These are phyloP conservation scores for Burhinus bistriatus DNA, from an alignment of 2,113 vertebrate genomes.

Conservation along the genomic window DNA sequence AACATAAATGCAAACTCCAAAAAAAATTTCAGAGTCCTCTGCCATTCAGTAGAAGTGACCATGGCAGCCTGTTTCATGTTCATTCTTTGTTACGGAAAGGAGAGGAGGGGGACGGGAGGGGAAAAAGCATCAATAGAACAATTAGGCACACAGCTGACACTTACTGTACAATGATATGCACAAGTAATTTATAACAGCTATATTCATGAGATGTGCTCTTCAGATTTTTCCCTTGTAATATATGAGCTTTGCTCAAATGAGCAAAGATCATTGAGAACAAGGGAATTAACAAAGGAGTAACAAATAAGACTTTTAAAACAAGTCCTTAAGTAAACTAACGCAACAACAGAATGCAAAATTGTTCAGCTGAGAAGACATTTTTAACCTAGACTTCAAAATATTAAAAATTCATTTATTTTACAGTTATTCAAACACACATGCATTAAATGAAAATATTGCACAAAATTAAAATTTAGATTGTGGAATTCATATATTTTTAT, in stretches of 20 bases:
- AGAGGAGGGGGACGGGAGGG: constrained; percentile 61
- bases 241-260: constrained; percentile 70
- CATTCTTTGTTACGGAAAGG: constrained; percentile 68
- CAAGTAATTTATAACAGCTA: constrained; percentile 84
- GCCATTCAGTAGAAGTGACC: constrained; percentile 83
- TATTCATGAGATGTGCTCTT: constrained; percentile 83
- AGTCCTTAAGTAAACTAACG: constrained; percentile 89
- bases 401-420: constrained; percentile 83
- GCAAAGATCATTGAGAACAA: constrained; percentile 70
- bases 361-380: constrained; percentile 75
- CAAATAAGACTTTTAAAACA: constrained; percentile 96
- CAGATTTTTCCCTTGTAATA: constrained; percentile 72
- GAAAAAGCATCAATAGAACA: constrained; percentile 88
- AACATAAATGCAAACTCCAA: constrained; percentile 89
- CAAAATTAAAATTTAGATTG: constrained; percentile 84
- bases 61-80: constrained; percentile 81
- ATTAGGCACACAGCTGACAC: constrained; percentile 96
- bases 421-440: constrained; percentile 90
- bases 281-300: constrained; percentile 75
- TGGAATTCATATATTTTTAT: constrained; percentile 70
- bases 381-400: constrained; percentile 82
- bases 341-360: constrained; percentile 86
- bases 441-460: constrained; percentile 94
- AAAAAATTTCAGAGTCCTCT: constrained; percentile 80
- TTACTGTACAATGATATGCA: constrained; percentile 95